phyloP scores from a whole-genome alignment of 2,888 invertebrate species.

The Pheosia tremula region DNA sequence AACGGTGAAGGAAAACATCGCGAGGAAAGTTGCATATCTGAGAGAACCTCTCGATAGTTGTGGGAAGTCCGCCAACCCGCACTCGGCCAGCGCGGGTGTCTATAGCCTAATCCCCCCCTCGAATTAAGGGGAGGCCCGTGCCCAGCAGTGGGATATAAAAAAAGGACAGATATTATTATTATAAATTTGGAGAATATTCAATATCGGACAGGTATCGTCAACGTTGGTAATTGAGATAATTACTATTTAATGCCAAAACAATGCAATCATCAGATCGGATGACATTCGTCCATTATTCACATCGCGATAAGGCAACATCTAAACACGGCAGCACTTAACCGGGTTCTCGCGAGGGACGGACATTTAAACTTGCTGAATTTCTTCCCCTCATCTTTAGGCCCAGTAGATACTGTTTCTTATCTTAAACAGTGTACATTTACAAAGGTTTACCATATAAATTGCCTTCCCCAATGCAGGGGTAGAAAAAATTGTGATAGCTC shows the following conservation, averaged over 20 bases:
- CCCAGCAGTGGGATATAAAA: too few species aligned
- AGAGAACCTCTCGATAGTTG: too few species aligned
- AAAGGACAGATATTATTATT: too few species aligned
- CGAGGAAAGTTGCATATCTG: too few species aligned
- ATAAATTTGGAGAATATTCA: too few species aligned
- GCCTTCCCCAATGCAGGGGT: conserved; percentile 61
- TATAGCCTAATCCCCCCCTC: too few species aligned
- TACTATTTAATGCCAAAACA: background rate
- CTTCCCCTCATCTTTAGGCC: conserved; percentile 29
- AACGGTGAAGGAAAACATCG: too few species aligned
- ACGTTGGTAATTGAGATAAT: background rate
- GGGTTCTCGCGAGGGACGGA: conserved; percentile 27
- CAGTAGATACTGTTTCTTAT: conserved; percentile 46
- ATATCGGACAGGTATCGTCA: too few species aligned
- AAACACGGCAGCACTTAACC: conserved; percentile 19
- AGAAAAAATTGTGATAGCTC: conserved; percentile 58
- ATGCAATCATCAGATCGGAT: conserved; percentile 9
- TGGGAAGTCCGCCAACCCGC: too few species aligned
- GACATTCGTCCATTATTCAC: conserved; percentile 30
- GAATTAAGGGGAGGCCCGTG: too few species aligned
- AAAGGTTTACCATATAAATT: conserved; percentile 72
- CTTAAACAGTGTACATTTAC: conserved; percentile 58
- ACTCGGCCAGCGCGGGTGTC: too few species aligned
- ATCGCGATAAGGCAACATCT: conserved; percentile 38
- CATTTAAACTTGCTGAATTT: conserved; percentile 41